Base-by-base conservation (phyloP, 2,888 invertebrate species). In the Nymphalis polychloros region DNA sequence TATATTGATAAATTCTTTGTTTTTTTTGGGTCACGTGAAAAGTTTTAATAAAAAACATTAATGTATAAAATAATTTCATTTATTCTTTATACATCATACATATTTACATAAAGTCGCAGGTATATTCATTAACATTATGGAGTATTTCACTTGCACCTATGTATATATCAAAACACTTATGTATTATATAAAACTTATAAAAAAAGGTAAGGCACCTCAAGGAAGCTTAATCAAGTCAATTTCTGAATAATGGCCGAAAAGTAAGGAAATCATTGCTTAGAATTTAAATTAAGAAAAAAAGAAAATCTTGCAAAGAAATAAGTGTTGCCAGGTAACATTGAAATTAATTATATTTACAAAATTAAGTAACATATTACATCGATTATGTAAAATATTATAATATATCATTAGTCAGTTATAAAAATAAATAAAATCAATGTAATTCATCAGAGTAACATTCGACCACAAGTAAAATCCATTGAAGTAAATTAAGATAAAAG, bases 31-130 rank as follows among this genome's bases (percentile, higher is more conserved):
- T 27, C 27, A 31, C 27, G 27, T 31, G 27, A 53, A 2, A 20
- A 41, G 10, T n/a, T 53, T 10, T 17, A 66, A 59, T 46, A 76
- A 57, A 79, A 84, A 84, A 84, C 79, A 70, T 84, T 82, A 81
- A 84, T 84, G 89, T 90, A 90, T 92, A 92, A 92, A 92, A 92
- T 92, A 92, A 84, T 88, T 90, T 90, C 86, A 84, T 89, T 89
- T 87, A 87, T 88, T 87, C 77, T 75, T 87, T 89, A 90, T 85
- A 88, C 82, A 85, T 79, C 76, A 77, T 80, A 89, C 85, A 88
- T 92, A 91, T 90, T 87, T 90, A 90, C 90, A 90, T 81, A 84
- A 80, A 84, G 83, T 84, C 84, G 86, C 83, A 81, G 81, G 53
- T 85, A 83, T 85, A 84, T 81, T 83, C 71, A 82, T 84, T 84